Percentiles rank a stretch among this genome's conserved stretches.
Conservation (phyloP, 2,888 invertebrate genomes). For the Sarcophaga caerulescens region DNA sequence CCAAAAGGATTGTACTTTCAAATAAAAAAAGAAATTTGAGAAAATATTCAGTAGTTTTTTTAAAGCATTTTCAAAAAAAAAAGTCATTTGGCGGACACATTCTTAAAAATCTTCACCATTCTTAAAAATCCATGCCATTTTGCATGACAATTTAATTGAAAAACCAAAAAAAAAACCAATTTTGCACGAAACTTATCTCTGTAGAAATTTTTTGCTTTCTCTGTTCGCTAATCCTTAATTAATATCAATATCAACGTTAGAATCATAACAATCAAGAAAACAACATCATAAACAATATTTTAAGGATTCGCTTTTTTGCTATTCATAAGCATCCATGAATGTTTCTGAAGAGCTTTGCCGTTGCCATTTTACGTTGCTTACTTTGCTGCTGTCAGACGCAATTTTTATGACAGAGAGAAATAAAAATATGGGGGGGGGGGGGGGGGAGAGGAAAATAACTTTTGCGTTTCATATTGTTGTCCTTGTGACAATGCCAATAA, state of each 20-base stretch:
- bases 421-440: not conserved
- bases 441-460: conserved; percentile 6
- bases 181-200: no score
- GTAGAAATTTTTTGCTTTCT: not conserved
- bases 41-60: no score
- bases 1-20: no score
- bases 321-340: conserved; percentile 32
- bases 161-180: no score
- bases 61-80: no score
- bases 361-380: not conserved
- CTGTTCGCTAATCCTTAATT: conserved; percentile 16
- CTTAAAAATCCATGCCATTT: no score
- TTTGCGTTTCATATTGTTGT: conserved; percentile 41
- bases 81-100: no score
- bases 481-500: conserved; percentile 52
- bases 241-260: conserved; percentile 27
- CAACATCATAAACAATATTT: conserved; percentile 12
- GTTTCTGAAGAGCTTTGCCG: not conserved
- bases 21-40: no score
- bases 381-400: conserved; percentile 30
- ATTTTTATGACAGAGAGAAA: conserved; percentile 31
- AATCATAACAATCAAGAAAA: conserved; percentile 38
- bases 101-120: no score
- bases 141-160: no score
- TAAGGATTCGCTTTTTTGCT: conserved; percentile 13